phyloP scores from a whole-genome alignment of 2,888 invertebrate genomes.

The Endotricha flammealis region DNA sequence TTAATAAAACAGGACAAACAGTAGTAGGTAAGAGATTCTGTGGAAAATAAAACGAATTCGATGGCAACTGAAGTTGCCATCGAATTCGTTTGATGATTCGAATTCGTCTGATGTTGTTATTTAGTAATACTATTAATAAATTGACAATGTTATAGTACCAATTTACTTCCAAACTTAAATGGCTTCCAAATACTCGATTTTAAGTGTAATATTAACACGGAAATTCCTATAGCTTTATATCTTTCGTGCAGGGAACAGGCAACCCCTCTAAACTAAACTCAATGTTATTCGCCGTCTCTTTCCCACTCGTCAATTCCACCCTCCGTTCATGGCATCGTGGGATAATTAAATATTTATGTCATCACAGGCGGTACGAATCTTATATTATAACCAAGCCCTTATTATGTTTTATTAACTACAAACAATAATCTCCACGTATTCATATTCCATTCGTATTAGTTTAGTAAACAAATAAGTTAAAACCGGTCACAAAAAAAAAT shows the following conservation, averaged over 20 bases:
- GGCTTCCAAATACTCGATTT: constrained; percentile 26
- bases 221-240: constrained; percentile 39
- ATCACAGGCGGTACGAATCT: constrained; percentile 37
- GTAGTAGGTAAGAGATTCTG: too few species aligned
- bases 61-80: too few species aligned
- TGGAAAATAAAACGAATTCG: too few species aligned
- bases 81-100: too few species aligned
- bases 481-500: too few species aligned
- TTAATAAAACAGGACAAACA: too few species aligned
- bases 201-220: constrained; percentile 45
- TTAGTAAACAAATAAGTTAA: background rate
- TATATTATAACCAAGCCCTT: constrained; percentile 11
- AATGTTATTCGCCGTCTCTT: constrained; percentile 49
- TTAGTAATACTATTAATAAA: too few species aligned
- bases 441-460: background rate
- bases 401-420: constrained; percentile 1
- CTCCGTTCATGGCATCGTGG: constrained; percentile 57
- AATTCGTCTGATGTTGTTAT: too few species aligned
- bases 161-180: constrained; percentile 23
- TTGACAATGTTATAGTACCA: too few species aligned
- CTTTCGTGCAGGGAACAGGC: constrained; percentile 41
- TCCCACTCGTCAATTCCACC: constrained; percentile 51
- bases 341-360: constrained; percentile 75
- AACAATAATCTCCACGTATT: background rate
- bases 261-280: constrained; percentile 61